Conservation (phyloP, 1,140 invertebrate species). For the Penaeus japonicus region DNA sequence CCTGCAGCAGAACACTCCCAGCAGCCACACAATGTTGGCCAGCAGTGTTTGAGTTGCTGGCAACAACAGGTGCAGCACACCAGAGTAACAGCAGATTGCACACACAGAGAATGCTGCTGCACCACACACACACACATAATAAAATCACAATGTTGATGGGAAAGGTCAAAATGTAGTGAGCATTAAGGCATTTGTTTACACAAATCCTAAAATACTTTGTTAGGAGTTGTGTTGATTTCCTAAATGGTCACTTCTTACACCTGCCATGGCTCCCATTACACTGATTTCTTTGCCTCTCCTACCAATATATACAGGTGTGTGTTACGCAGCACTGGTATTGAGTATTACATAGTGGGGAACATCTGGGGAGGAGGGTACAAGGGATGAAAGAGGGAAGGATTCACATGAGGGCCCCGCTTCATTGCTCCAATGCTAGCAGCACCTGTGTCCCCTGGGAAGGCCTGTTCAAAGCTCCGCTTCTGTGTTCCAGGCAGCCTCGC, state of each 20-base stretch:
- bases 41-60: slow-evolving; percentile 35
- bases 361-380: slow-evolving; percentile 55
- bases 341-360: slow-evolving; percentile 55
- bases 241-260: slow-evolving; percentile 34
- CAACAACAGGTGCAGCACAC: slow-evolving; percentile 44
- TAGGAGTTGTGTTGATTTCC: neutral
- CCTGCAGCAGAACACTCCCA: slow-evolving; percentile 25
- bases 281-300: slow-evolving; percentile 40
- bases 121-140: slow-evolving; percentile 26
- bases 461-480: slow-evolving; percentile 66
- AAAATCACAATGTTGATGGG: neutral
- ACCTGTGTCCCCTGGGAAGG: slow-evolving; percentile 62
- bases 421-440: slow-evolving; percentile 60
- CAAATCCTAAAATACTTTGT: slow-evolving; percentile 19
- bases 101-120: slow-evolving; percentile 38
- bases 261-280: slow-evolving; percentile 30
- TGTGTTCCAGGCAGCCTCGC: slow-evolving; percentile 60
- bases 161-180: slow-evolving; percentile 37
- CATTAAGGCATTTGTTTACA: slow-evolving; percentile 26
- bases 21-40: slow-evolving; percentile 45
- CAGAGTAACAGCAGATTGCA: slow-evolving; percentile 55
- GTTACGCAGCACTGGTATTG: slow-evolving; percentile 40
- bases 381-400: slow-evolving; percentile 34
- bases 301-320: slow-evolving; percentile 44
- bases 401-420: slow-evolving; percentile 57